Percentiles rank a stretch among this genome's conserved stretches.
These are phyloP conservation scores for Anser brachyrhynchus DNA, from an alignment of 2,113 vertebrate genomes.

Conservation along the genomic window DNA sequence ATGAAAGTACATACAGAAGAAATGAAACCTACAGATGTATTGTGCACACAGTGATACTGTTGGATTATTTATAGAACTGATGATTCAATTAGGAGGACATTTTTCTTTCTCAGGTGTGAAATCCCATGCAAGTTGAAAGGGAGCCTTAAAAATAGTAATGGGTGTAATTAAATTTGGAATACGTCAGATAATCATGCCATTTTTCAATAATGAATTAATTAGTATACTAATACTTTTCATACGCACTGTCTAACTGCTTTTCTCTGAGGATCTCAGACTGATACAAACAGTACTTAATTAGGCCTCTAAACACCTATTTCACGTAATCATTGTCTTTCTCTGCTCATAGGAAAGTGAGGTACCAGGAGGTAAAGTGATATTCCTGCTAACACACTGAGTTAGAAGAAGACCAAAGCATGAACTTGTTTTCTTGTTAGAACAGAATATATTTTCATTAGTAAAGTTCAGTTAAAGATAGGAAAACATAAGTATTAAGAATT, in stretches of 20 bases:
- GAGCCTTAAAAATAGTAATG: conserved; percentile 56
- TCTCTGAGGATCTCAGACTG: conserved; percentile 9
- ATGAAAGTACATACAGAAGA: not conserved
- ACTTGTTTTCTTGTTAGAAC: not conserved
- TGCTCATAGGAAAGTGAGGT: not conserved
- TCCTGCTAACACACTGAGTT: not conserved
- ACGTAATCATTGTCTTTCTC: conserved; percentile 8
- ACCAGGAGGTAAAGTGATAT: not conserved
- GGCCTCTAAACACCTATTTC: conserved; percentile 12
- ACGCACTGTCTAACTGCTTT: conserved; percentile 8
- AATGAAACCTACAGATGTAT: not conserved
- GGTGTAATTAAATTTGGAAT: conserved; percentile 44
- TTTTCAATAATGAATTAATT: conserved; percentile 61
- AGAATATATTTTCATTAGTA: not conserved
- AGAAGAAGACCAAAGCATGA: not conserved
- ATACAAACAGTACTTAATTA: conserved; percentile 44
- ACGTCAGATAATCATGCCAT: conserved; percentile 30
- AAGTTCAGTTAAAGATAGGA: not conserved
- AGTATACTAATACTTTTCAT: not conserved
- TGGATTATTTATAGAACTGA: conserved; percentile 2
- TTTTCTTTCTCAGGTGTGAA: conserved; percentile 36
- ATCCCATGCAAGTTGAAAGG: conserved; percentile 22
- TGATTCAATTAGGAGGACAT: conserved; percentile 26
- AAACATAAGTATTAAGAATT: not conserved
- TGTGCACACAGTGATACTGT: not conserved